Conservation (phyloP, 2,888 invertebrate species). For the Odontomyia ornata region DNA sequence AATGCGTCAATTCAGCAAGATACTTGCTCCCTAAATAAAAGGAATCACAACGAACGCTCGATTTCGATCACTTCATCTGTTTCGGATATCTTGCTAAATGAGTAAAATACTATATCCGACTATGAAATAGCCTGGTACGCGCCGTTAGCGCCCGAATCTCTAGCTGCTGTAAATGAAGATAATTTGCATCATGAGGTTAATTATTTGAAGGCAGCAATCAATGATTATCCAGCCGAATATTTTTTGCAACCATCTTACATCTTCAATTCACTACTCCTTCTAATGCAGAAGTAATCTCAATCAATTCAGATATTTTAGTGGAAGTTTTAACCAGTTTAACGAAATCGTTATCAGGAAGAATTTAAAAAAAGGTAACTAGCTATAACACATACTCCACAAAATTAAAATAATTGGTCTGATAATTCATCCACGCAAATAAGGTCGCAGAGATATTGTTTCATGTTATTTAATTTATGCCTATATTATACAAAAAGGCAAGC, state of each 20-base stretch:
- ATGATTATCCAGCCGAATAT: constrained; percentile 63
- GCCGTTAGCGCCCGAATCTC: constrained; percentile 55
- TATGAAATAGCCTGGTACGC: too few relatives aligned
- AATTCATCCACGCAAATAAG: too few relatives aligned
- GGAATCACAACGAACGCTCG: not conserved
- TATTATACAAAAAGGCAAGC: constrained; percentile 43
- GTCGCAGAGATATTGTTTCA: too few relatives aligned
- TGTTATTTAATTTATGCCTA: constrained; percentile 41
- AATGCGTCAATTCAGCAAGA: constrained; percentile 39
- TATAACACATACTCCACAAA: constrained; percentile 47
- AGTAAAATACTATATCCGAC: constrained; percentile 2
- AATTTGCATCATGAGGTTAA: constrained; percentile 56
- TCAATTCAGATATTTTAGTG: constrained; percentile 51
- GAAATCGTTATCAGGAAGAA: constrained; percentile 53
- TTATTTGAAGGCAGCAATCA: constrained; percentile 57
- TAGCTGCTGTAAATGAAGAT: constrained; percentile 48
- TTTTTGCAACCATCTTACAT: constrained; percentile 61
- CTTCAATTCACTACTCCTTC: constrained; percentile 52
- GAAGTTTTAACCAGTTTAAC: constrained; percentile 53
- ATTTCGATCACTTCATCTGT: not conserved
- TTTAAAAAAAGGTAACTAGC: constrained; percentile 52
- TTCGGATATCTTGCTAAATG: constrained; percentile 7
- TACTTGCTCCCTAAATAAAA: not conserved
- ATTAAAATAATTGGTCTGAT: constrained; percentile 41
- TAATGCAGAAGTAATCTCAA: constrained; percentile 53